Percentiles rank a stretch among this genome's conserved stretches.
These are phyloP conservation scores for Ibidorhyncha struthersii DNA, from an alignment of 2,113 vertebrate genomes.

Conservation along the genomic window DNA sequence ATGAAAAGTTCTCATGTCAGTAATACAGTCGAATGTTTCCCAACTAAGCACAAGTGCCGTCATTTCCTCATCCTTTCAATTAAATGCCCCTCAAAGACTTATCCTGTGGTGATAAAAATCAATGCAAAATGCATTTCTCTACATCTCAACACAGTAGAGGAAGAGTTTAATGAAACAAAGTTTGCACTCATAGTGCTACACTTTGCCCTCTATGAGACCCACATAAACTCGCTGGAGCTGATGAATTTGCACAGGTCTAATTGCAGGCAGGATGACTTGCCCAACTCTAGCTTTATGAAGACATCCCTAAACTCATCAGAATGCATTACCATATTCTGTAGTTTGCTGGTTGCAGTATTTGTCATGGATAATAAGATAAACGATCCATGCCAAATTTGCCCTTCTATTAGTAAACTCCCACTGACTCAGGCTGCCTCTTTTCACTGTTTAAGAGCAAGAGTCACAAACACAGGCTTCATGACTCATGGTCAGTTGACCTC, in stretches of 20 bases:
- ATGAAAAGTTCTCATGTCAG: background rate
- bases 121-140: background rate
- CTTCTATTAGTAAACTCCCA: background rate
- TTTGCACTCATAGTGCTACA: background rate
- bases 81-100: background rate
- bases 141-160: background rate
- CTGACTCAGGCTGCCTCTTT: background rate
- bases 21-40: background rate
- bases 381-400: background rate
- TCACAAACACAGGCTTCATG: background rate
- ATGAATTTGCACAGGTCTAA: background rate
- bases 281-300: background rate
- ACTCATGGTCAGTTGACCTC: background rate
- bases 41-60: background rate
- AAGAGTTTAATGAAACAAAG: background rate
- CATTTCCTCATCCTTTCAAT: background rate
- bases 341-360: background rate
- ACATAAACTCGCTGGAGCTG: background rate
- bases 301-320: background rate
- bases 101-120: background rate
- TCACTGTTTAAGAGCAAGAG: background rate
- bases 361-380: conserved; percentile 15
- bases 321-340: background rate
- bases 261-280: background rate
- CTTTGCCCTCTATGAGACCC: background rate